A percentile compares a stretch with the other conserved stretches of the same genome.
Conservation (phyloP, 2,113 vertebrate genomes). For the Crotalus helleri region DNA sequence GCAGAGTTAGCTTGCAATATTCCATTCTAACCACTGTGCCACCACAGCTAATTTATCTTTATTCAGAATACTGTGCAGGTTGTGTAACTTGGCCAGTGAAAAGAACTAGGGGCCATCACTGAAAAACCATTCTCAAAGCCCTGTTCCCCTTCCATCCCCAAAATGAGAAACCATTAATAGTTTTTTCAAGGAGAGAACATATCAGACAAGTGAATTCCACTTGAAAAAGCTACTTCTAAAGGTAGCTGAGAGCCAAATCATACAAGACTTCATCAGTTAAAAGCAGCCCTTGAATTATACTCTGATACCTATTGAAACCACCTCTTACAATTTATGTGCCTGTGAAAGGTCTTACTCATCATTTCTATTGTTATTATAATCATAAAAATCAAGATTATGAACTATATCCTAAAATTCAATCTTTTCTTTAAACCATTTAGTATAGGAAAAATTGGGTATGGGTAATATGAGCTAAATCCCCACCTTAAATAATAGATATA, state of each 20-base stretch:
- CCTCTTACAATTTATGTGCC: neutral
- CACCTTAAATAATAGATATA: neutral
- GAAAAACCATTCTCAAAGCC: neutral
- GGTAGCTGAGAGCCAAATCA: neutral
- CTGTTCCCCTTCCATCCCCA: neutral
- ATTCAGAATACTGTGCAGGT: neutral
- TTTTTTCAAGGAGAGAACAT: neutral
- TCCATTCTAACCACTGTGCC: too few relatives aligned
- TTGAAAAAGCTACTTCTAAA: neutral
- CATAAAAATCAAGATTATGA: neutral
- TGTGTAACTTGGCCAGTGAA: neutral
- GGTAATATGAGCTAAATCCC: neutral
- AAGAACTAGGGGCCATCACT: neutral
- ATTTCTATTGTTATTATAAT: neutral
- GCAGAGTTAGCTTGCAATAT: too few relatives aligned
- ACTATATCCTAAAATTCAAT: neutral
- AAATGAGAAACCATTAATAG: neutral
- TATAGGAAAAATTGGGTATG: neutral
- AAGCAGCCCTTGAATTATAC: neutral
- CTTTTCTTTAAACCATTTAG: neutral
- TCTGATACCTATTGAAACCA: neutral
- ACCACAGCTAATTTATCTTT: neutral
- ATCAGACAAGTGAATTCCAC: neutral
- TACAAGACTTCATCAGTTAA: neutral
- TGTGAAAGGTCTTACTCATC: neutral